Evolutionary conservation across 2,888 invertebrate species (phyloP).

Genomic region (Epicampocera succincta): DNA sequence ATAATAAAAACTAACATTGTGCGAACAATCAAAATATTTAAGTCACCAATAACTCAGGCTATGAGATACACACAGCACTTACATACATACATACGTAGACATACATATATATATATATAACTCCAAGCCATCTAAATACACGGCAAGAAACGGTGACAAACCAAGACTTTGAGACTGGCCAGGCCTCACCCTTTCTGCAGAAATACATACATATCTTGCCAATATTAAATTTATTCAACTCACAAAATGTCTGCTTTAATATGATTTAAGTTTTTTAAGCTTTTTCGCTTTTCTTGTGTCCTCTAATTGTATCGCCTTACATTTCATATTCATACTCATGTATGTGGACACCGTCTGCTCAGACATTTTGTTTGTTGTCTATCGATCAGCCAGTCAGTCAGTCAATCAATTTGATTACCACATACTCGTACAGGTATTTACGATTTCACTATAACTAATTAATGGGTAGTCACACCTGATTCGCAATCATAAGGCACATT

Average conservation of each 20-base stretch:
- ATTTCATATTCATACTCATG: not conserved
- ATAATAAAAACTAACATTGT: constrained; percentile 32
- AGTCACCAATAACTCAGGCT: constrained; percentile 26
- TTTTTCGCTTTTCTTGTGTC: not conserved
- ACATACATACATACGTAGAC: no score
- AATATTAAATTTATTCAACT: constrained; percentile 28
- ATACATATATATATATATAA: no score
- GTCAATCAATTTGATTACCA: constrained; percentile 44
- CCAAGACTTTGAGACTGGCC: not conserved
- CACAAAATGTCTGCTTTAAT: constrained; percentile 34
- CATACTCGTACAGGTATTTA: no score
- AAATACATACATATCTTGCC: not conserved
- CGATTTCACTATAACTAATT: not conserved
- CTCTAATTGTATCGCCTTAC: constrained; percentile 40
- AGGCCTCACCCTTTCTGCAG: constrained; percentile 22
- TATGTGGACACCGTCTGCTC: constrained; percentile 3
- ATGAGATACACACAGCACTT: no score
- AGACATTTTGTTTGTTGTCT: constrained; percentile 1
- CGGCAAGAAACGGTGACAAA: constrained; percentile 23
- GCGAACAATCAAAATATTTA: constrained; percentile 44
- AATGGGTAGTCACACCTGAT: not conserved
- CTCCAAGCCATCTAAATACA: no score
- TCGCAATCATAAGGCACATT: no score
- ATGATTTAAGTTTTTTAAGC: constrained; percentile 17
- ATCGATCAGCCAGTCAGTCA: no score